Base-by-base conservation (phyloP, 2,888 invertebrate genomes). In the Celastrina argiolus region DNA sequence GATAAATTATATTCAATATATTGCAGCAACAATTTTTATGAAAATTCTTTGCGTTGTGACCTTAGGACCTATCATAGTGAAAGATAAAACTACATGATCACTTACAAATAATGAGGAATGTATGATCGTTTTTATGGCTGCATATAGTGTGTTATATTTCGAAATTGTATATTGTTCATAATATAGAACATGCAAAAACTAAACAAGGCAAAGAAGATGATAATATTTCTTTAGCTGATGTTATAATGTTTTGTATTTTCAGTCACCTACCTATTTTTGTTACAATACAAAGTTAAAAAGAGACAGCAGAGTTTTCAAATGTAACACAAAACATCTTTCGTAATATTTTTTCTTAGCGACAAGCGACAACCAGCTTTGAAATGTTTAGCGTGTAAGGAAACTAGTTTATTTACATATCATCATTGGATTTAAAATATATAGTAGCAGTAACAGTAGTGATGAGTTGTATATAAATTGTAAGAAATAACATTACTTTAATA, bases 351-450 rank as follows among this genome's bases (percentile, higher is more conserved):
- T 3, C 5, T 51, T 16, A 12, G 5, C 51, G 22, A 22, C 51
- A 51, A 12, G 5, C 51, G 22, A 22, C 51, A 51, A 26, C 51
- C 10, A 51, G 22, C 51, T 22, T 51, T 7, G 31, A 2, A 45
- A 58, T 58, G 31, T 28, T n/a, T 58, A 31, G 14, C 56, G n/a
- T 8, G 58, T 8, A 10, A 36, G 39, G 22, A 61, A 61, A 61
- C 61, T 36, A 61, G 36, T 36, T 61, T 22, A 39, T 61, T 39
- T 26, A 61, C 39, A 61, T 61, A 22, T 22, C 12, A 51, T 22
- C 51, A 51, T 22, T 51, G 18, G 51, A 10, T 45, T 10, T 26
- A 3, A 10, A 22, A 22, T 51, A 5, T 10, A 51, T 18, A n/a
- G 41, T n/a, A 41, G n/a, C 10, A 18, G 6, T 16, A 8, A 22